A percentile compares a stretch with the other conserved stretches of the same genome.
Conservation (phyloP, 2,113 vertebrate species). For the Aegotheles bennettii region DNA sequence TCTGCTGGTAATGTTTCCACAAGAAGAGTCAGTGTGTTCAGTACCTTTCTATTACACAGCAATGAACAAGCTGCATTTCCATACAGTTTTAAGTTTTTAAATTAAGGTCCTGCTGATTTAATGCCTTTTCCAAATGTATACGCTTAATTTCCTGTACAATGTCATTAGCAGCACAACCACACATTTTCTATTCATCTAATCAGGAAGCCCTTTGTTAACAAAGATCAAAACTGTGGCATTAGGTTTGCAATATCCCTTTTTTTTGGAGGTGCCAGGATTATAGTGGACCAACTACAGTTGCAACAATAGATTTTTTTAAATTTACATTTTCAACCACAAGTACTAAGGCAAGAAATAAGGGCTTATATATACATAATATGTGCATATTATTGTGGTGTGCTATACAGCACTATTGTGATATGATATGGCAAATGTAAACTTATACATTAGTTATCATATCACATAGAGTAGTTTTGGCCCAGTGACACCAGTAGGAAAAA, state of each 20-base stretch:
- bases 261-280: not conserved
- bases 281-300: not conserved
- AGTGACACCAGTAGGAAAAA: slow-evolving; percentile 79
- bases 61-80: slow-evolving; percentile 78
- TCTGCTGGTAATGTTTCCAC: slow-evolving; percentile 66
- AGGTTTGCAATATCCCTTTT: slow-evolving; percentile 11
- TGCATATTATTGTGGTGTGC: not conserved
- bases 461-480: slow-evolving; percentile 65
- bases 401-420: not conserved
- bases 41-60: slow-evolving; percentile 74
- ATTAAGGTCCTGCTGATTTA: slow-evolving; percentile 85
- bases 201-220: slow-evolving; percentile 72
- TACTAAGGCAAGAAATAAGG: not conserved
- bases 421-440: slow-evolving; percentile 13
- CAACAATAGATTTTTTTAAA: not conserved
- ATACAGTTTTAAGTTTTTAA: slow-evolving; percentile 84
- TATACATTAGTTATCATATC: slow-evolving; percentile 39
- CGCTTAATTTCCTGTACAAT: slow-evolving; percentile 81
- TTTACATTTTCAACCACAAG: not conserved
- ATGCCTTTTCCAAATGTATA: slow-evolving; percentile 80
- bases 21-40: slow-evolving; percentile 65
- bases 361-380: not conserved
- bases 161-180: slow-evolving; percentile 78
- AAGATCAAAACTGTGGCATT: slow-evolving; percentile 68
- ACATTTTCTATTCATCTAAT: slow-evolving; percentile 76